Conservation (phyloP, 1,140 invertebrate species). For the Drosophila subobscura region DNA sequence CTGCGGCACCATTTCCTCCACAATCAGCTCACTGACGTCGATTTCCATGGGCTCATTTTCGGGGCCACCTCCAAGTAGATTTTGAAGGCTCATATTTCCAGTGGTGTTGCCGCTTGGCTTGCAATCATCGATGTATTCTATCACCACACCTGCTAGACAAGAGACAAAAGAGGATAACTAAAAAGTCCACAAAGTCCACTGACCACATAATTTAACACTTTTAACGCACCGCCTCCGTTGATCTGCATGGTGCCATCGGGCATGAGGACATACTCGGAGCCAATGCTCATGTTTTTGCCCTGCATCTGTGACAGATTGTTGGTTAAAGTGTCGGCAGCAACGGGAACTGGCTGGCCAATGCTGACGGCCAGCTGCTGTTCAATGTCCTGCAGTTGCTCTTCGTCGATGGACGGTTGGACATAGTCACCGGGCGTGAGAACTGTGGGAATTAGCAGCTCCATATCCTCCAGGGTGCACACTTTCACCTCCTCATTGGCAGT, state of each 20-base stretch:
- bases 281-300: conserved; percentile 61
- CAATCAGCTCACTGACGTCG: conserved; percentile 64
- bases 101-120: conserved; percentile 12
- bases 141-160: conserved; percentile 50
- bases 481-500: conserved; percentile 27
- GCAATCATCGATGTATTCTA: conserved; percentile 70
- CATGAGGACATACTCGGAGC: conserved; percentile 71
- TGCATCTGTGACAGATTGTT: conserved; percentile 27
- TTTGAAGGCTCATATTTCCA: conserved; percentile 48
- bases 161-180: not conserved
- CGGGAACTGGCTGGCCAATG: conserved; percentile 22
- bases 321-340: conserved; percentile 4
- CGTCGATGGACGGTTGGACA: conserved; percentile 44
- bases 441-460: conserved; percentile 65
- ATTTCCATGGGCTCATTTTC: conserved; percentile 48
- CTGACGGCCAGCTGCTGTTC: conserved; percentile 50
- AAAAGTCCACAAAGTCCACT: no score
- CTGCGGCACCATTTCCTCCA: conserved; percentile 44
- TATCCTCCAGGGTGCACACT: conserved; percentile 64
- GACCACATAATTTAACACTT: not conserved
- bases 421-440: conserved; percentile 65
- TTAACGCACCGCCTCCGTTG: conserved; percentile 54
- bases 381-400: conserved; percentile 55
- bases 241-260: conserved; percentile 73
- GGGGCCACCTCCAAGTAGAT: conserved; percentile 30